A percentile compares a stretch with the other conserved stretches of the same genome.
Conservation (phyloP, 2,888 invertebrate genomes). For the Drosophila prostipennis region DNA sequence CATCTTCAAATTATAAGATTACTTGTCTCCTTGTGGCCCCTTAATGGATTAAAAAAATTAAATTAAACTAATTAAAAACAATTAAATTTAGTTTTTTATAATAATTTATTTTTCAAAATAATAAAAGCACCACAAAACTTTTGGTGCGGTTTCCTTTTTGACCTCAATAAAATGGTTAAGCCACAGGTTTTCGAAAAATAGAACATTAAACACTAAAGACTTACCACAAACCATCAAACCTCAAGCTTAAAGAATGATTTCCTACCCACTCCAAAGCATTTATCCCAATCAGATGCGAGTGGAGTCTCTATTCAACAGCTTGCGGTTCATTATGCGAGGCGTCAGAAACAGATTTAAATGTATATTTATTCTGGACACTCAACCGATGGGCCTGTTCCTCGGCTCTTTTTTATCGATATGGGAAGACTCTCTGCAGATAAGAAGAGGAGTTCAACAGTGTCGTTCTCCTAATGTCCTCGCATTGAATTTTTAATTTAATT, state of each 20-base stretch:
- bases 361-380: not conserved
- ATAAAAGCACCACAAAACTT: not conserved
- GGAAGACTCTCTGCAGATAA: not conserved
- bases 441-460: slow-evolving; percentile 54
- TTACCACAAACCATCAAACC: slow-evolving; percentile 2
- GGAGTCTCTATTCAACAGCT: slow-evolving; percentile 11
- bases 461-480: slow-evolving; percentile 51
- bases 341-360: slow-evolving; percentile 8
- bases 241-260: slow-evolving; percentile 2
- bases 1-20: not conserved
- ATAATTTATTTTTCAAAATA: too few species aligned
- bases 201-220: not conserved
- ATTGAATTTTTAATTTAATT: slow-evolving; percentile 74
- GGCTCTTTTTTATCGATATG: slow-evolving; percentile 22
- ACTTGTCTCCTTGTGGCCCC: too few species aligned
- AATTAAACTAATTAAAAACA: too few species aligned
- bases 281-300: not conserved
- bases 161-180: not conserved
- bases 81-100: too few species aligned
- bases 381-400: slow-evolving; percentile 6
- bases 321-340: slow-evolving; percentile 11
- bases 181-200: not conserved
- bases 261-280: not conserved
- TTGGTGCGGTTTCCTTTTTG: not conserved
- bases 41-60: too few species aligned